These are phyloP conservation scores for Numenius phaeopus DNA, from an alignment of 2,797 vertebrate genomes.

Conservation along the genomic window DNA sequence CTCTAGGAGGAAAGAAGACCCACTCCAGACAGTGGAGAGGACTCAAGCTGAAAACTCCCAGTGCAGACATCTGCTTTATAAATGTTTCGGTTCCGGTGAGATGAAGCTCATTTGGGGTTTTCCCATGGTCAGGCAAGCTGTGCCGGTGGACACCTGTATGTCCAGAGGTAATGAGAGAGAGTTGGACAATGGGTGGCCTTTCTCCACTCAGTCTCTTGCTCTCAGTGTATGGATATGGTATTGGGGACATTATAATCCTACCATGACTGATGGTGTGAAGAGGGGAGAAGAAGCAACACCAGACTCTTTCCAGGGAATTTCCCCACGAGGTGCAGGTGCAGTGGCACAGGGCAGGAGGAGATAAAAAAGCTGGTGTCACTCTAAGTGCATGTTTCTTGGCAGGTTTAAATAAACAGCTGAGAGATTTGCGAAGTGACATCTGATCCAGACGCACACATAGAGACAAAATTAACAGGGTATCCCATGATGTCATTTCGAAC, in stretches of 20 bases:
- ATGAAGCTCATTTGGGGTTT: not conserved
- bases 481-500: not conserved
- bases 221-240: not conserved
- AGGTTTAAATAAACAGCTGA: not conserved
- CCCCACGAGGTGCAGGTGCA: not conserved
- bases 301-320: not conserved
- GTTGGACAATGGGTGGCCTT: not conserved
- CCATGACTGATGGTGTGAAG: not conserved
- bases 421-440: not conserved
- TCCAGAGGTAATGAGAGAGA: not conserved
- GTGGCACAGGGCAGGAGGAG: fast-evolving
- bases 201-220: not conserved
- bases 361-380: not conserved
- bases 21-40: not conserved
- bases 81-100: not conserved
- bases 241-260: not conserved
- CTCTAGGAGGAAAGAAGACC: not conserved
- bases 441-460: not conserved
- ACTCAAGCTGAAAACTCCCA: not conserved
- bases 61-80: not conserved
- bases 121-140: not conserved
- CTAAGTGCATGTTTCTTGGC: not conserved
- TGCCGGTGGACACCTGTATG: not conserved
- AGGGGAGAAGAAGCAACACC: not conserved
- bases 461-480: not conserved